phyloP scores from a whole-genome alignment of 2,113 vertebrate genomes.

The Panthera tigris region DNA sequence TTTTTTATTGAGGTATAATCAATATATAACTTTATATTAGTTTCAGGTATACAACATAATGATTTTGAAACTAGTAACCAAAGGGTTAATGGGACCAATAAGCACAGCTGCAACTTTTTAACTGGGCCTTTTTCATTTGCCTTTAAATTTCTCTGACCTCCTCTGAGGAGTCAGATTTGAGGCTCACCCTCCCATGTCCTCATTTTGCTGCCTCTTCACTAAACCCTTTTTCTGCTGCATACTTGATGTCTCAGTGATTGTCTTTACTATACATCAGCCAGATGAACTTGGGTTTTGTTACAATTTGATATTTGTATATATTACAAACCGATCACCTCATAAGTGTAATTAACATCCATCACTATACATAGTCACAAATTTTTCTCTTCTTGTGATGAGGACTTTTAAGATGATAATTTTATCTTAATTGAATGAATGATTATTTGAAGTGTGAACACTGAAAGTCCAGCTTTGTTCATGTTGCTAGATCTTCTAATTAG shows the following conservation, averaged over 20 bases:
- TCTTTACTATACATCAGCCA: background rate
- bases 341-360: constrained; percentile 6
- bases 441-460: background rate
- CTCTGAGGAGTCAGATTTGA: background rate
- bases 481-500: background rate
- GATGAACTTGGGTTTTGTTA: background rate
- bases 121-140: background rate
- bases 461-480: background rate
- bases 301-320: background rate
- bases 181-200: background rate
- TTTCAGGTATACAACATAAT: background rate
- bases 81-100: background rate
- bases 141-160: background rate
- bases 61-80: background rate
- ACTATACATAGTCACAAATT: background rate
- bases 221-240: background rate
- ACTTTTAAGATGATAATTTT: background rate
- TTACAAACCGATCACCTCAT: background rate
- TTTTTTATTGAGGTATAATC: background rate
- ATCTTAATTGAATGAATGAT: background rate
- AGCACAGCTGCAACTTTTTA: background rate
- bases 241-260: background rate
- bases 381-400: background rate
- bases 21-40: background rate
- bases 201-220: background rate